phyloP scores from a whole-genome alignment of 2,888 invertebrate species.

The Netelia fuscicornis region DNA sequence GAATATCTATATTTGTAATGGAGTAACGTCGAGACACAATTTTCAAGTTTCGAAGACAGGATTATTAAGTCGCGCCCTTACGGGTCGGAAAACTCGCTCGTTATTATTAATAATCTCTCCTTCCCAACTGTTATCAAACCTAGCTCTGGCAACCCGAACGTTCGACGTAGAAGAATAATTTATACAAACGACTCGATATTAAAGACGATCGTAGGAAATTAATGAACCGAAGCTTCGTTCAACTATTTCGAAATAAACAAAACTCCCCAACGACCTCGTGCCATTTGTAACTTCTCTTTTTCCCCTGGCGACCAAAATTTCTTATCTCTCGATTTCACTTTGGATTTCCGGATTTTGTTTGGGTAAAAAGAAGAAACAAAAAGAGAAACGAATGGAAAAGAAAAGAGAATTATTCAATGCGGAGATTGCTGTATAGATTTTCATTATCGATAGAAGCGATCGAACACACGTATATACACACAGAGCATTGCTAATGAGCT shows the following conservation, averaged over 20 bases:
- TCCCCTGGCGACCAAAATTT: no score
- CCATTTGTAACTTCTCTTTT: no score
- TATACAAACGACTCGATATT: conserved; percentile 48
- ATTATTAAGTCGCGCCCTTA: conserved; percentile 58
- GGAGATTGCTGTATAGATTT: no score
- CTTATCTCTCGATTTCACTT: no score
- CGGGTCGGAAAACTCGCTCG: conserved; percentile 53
- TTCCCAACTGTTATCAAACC: conserved; percentile 28
- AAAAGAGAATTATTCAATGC: no score
- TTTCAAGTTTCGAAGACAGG: conserved; percentile 37
- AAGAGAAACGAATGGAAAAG: background rate
- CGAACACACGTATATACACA: no score
- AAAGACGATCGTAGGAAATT: conserved; percentile 42
- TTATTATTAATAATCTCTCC: conserved; percentile 42
- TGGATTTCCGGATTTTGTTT: no score
- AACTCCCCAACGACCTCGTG: background rate
- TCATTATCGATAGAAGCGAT: no score
- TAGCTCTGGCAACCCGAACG: background rate
- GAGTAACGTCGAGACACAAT: conserved; percentile 38
- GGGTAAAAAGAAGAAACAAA: background rate
- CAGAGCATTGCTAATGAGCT: no score
- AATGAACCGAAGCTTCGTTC: conserved; percentile 37
- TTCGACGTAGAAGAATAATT: background rate
- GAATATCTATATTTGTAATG: conserved; percentile 1
- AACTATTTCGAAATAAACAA: conserved; percentile 4